Evolutionary conservation across 2,888 invertebrate species (phyloP).

Genomic region (Lottia scabra): DNA sequence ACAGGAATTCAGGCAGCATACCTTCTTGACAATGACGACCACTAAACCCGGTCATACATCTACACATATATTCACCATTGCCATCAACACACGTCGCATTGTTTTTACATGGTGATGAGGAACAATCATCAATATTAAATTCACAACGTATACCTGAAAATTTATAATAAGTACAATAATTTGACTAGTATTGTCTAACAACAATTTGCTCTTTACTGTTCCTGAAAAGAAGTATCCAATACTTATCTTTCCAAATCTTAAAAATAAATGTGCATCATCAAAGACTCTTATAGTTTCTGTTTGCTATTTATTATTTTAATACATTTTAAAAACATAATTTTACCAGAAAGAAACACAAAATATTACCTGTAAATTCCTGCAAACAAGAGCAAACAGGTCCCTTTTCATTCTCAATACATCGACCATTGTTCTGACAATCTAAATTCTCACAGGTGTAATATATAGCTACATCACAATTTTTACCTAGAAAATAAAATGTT

Average conservation of each 20-base stretch:
- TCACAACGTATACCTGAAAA: slow-evolving; percentile 27
- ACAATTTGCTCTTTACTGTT: too few relatives aligned
- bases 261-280: too few relatives aligned
- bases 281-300: too few relatives aligned
- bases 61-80: slow-evolving; percentile 19
- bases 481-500: neutral
- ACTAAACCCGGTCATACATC: slow-evolving; percentile 23
- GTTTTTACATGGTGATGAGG: slow-evolving; percentile 24
- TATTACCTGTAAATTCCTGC: slow-evolving; percentile 31
- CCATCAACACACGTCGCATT: slow-evolving; percentile 26
- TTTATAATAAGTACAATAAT: too few relatives aligned
- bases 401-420: slow-evolving; percentile 22
- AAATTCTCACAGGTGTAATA: slow-evolving; percentile 26
- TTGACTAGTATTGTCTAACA: too few relatives aligned
- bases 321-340: neutral
- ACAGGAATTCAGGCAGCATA: neutral
- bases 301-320: too few relatives aligned
- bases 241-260: too few relatives aligned
- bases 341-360: neutral
- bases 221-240: too few relatives aligned
- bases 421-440: slow-evolving; percentile 30
- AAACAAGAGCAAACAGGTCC: slow-evolving; percentile 29
- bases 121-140: slow-evolving; percentile 26
- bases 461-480: slow-evolving; percentile 25
- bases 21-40: slow-evolving; percentile 18